A percentile compares a stretch with the other conserved stretches of the same genome.
phyloP scores from a whole-genome alignment of 2,113 vertebrate species.

The Phylloscopus trochiloides region DNA sequence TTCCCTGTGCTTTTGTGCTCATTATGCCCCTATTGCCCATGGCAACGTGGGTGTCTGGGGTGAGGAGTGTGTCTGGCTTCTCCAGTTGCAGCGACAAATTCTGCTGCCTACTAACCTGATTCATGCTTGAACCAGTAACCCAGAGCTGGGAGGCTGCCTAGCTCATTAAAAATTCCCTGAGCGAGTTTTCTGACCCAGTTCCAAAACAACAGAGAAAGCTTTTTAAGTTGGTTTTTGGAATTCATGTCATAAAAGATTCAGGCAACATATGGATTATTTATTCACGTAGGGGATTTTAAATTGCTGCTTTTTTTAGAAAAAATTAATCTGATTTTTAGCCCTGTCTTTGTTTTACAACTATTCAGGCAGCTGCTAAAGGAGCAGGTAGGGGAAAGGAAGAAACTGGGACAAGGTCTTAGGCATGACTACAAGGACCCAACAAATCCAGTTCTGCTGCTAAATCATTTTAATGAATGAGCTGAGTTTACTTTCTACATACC shows the following conservation, averaged over 20 bases:
- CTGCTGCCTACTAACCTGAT: slow-evolving; percentile 38
- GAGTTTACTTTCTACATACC: background rate
- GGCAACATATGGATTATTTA: slow-evolving; percentile 61
- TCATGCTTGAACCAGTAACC: slow-evolving; percentile 50
- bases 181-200: slow-evolving; percentile 45
- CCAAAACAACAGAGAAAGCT: slow-evolving; percentile 48
- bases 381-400: background rate
- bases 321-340: background rate
- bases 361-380: background rate
- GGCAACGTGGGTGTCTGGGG: background rate
- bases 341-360: background rate
- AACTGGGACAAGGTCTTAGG: background rate
- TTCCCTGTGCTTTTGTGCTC: background rate
- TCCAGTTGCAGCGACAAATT: background rate
- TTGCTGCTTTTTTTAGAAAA: slow-evolving; percentile 6
- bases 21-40: rapidly evolving
- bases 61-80: background rate
- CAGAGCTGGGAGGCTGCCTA: slow-evolving; percentile 10
- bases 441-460: background rate
- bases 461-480: background rate
- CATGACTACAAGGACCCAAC: background rate
- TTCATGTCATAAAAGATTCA: slow-evolving; percentile 60
- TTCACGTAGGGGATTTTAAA: background rate
- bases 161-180: slow-evolving; percentile 51
- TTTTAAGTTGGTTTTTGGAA: slow-evolving; percentile 21